A percentile compares a stretch with the other conserved stretches of the same genome.
Conservation (phyloP, 1,140 invertebrate species). For the Macrobrachium nipponense region DNA sequence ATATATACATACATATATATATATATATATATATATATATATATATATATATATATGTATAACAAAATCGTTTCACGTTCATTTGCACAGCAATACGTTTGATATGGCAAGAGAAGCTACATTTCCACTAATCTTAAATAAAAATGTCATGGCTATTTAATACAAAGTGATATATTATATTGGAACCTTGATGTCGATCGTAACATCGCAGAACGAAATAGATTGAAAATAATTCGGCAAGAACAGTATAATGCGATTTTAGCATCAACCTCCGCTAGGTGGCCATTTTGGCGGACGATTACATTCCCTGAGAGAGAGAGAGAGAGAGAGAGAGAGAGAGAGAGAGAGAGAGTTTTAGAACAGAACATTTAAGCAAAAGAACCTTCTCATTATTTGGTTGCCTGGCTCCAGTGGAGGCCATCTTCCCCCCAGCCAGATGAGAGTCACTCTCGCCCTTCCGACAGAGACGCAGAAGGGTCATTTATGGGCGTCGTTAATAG, state of each 20-base stretch:
- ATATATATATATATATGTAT: too few species aligned
- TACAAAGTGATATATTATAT: too few species aligned
- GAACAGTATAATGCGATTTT: not conserved
- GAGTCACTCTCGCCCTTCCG: not conserved
- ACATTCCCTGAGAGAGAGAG: not conserved
- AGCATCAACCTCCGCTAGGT: not conserved
- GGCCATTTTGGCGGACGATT: slow-evolving; percentile 5
- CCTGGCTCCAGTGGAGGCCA: not conserved
- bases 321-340: not conserved
- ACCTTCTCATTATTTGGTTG: slow-evolving; percentile 14
- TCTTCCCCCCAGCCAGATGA: not conserved
- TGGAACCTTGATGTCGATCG: too few species aligned
- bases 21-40: too few species aligned
- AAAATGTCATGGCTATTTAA: too few species aligned
- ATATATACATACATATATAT: too few species aligned
- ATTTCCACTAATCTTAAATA: too few species aligned
- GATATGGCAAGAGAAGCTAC: too few species aligned
- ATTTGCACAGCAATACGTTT: too few species aligned
- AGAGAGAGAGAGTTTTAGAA: not conserved
- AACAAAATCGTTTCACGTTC: too few species aligned
- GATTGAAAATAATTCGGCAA: not conserved
- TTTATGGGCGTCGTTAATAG: slow-evolving; percentile 13
- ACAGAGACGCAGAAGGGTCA: not conserved
- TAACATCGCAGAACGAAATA: not conserved
- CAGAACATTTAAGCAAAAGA: slow-evolving; percentile 16